Evolutionary conservation across 2,888 invertebrate species (phyloP).

Genomic region (Ptychoptera albimana): DNA sequence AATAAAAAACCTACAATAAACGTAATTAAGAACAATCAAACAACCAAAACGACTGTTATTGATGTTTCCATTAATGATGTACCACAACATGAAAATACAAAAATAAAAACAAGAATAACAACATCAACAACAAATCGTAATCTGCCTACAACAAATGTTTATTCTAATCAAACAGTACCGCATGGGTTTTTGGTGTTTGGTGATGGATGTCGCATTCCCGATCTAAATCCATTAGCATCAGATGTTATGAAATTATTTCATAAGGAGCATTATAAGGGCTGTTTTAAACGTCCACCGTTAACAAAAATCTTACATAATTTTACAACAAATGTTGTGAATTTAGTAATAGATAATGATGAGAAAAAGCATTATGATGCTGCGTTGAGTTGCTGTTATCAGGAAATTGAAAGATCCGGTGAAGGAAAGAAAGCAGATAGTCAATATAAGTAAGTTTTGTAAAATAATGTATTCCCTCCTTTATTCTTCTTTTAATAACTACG

Average conservation of each 20-base stretch:
- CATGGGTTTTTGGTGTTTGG: slow-evolving; percentile 34
- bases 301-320: slow-evolving; percentile 20
- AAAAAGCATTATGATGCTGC: slow-evolving; percentile 15
- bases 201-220: slow-evolving; percentile 44
- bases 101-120: too few species aligned
- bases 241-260: slow-evolving; percentile 37
- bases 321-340: slow-evolving; percentile 16
- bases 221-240: slow-evolving; percentile 39
- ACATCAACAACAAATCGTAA: background rate
- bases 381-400: slow-evolving; percentile 21
- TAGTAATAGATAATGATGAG: slow-evolving; percentile 19
- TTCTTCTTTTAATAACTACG: background rate
- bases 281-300: slow-evolving; percentile 26
- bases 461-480: too few species aligned
- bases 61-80: background rate
- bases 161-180: slow-evolving; percentile 10
- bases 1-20: background rate
- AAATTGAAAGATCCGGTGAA: slow-evolving; percentile 18
- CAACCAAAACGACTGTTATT: background rate
- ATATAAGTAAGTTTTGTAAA: background rate
- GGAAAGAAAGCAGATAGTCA: slow-evolving; percentile 19
- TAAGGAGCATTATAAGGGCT: slow-evolving; percentile 36
- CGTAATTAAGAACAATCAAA: background rate
- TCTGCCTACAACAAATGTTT: background rate
- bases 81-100: background rate